Evolutionary conservation across 2,888 invertebrate genomes (phyloP).

Genomic region (Aphodius granarius): DNA sequence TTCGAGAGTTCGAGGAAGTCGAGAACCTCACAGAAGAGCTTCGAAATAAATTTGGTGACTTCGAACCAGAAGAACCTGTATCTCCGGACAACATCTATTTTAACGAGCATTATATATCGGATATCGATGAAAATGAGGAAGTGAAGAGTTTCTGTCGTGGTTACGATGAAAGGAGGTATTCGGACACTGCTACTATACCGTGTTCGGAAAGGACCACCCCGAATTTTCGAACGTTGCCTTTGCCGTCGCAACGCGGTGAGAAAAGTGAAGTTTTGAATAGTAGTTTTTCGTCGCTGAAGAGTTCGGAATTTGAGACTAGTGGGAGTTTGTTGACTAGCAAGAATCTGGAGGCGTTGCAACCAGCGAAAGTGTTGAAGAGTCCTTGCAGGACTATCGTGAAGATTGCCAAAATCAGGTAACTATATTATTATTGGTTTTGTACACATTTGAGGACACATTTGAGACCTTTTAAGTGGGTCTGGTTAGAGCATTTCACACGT

Average conservation of each 20-base stretch:
- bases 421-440: neutral
- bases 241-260: neutral
- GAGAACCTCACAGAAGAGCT: slow-evolving; percentile 43
- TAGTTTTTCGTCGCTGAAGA: slow-evolving; percentile 48
- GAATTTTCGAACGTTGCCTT: slow-evolving; percentile 12
- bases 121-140: slow-evolving; percentile 53
- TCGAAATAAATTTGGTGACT: slow-evolving; percentile 40
- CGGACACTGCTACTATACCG: slow-evolving; percentile 25
- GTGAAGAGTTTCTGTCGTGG: slow-evolving; percentile 47
- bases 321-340: slow-evolving; percentile 33
- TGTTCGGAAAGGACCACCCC: slow-evolving; percentile 18
- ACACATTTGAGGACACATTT: no score
- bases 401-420: slow-evolving; percentile 51
- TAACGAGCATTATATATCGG: slow-evolving; percentile 53
- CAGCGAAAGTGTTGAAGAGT: slow-evolving; percentile 44
- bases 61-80: slow-evolving; percentile 15
- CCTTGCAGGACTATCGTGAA: slow-evolving; percentile 50
- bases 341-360: slow-evolving; percentile 32
- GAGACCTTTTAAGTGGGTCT: no score
- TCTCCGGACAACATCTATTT: slow-evolving; percentile 29
- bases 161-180: slow-evolving; percentile 38
- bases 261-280: slow-evolving; percentile 34
- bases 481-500: neutral
- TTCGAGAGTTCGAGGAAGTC: slow-evolving; percentile 49
- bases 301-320: slow-evolving; percentile 46